phyloP scores from a whole-genome alignment of 2,113 vertebrate genomes.

The Cyanocitta stelleri region DNA sequence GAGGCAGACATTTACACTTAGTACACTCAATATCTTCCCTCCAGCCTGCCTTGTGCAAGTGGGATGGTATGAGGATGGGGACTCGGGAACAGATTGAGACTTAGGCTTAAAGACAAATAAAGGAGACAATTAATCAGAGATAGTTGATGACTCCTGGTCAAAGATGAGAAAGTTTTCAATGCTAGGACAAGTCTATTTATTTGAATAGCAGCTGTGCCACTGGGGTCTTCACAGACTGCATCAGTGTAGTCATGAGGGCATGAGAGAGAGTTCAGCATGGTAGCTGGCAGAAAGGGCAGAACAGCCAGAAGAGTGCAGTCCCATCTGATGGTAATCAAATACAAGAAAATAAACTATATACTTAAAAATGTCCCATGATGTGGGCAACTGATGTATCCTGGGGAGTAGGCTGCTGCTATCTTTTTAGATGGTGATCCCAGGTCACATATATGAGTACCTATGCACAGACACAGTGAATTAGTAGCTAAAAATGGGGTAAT shows the following conservation, averaged over 20 bases:
- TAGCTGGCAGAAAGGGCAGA: not conserved
- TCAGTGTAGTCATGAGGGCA: not conserved
- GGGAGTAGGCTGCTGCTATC: not conserved
- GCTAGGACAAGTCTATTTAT: not conserved
- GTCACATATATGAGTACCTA: not conserved
- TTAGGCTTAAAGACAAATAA: not conserved
- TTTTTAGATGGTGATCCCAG: not conserved
- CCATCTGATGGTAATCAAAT: not conserved
- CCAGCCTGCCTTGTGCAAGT: not conserved
- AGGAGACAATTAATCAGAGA: not conserved
- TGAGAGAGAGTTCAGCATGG: not conserved
- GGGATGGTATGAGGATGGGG: not conserved
- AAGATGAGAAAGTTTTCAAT: not conserved
- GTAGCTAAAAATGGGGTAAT: not conserved
- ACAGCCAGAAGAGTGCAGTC: not conserved
- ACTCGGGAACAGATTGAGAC: not conserved
- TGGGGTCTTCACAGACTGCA: not conserved
- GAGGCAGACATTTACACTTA: not conserved
- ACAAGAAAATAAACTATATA: not conserved
- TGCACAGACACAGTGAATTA: not conserved
- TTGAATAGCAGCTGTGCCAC: not conserved
- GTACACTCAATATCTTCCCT: not conserved
- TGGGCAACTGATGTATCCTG: not conserved
- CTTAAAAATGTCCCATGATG: not conserved
- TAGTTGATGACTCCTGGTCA: not conserved